Percentiles rank a stretch among this genome's conserved stretches.
Evolutionary conservation across 2,888 invertebrate genomes (phyloP).

Genomic region (Andrena haemorrhoa): DNA sequence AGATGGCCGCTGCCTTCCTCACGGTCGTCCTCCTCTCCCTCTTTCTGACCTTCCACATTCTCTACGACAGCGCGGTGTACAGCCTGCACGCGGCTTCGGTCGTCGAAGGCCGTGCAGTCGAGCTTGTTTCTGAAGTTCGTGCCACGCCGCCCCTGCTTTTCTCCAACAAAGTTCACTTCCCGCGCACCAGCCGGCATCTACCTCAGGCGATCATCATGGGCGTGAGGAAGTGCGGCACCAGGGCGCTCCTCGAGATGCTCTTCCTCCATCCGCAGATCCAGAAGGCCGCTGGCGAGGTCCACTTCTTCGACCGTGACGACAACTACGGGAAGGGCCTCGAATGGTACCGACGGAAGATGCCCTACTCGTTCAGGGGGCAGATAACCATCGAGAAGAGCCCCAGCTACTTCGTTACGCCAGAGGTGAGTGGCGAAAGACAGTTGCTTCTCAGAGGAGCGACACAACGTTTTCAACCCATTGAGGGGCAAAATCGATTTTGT

Average conservation of each 20-base stretch:
- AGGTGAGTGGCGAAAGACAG: conserved; percentile 87
- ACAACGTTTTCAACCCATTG: neutral
- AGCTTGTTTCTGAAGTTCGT: conserved; percentile 83
- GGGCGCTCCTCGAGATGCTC: conserved; percentile 98
- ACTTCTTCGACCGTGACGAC: conserved; percentile 98
- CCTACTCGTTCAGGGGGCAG: conserved; percentile 95
- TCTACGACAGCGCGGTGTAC: conserved; percentile 94
- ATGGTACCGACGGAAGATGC: conserved; percentile 98
- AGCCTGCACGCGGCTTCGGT: conserved; percentile 88
- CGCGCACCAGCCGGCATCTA: conserved; percentile 88
- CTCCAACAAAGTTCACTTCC: conserved; percentile 86
- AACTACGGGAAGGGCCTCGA: conserved; percentile 96
- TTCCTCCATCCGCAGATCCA: conserved; percentile 97
- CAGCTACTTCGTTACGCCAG: conserved; percentile 97
- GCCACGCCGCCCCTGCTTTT: conserved; percentile 85
- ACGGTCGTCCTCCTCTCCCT: conserved; percentile 92
- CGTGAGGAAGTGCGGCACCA: conserved; percentile 97
- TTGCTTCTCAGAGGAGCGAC: neutral
- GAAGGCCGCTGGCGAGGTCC: conserved; percentile 97
- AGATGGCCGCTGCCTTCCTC: conserved; percentile 92
- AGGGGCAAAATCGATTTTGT: neutral
- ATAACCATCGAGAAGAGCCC: conserved; percentile 99
- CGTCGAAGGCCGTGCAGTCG: conserved; percentile 79
- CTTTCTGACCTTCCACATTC: conserved; percentile 93
- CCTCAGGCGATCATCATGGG: conserved; percentile 97